Evolutionary conservation across 1,140 invertebrate genomes (phyloP).

Genomic region (Mya arenaria): DNA sequence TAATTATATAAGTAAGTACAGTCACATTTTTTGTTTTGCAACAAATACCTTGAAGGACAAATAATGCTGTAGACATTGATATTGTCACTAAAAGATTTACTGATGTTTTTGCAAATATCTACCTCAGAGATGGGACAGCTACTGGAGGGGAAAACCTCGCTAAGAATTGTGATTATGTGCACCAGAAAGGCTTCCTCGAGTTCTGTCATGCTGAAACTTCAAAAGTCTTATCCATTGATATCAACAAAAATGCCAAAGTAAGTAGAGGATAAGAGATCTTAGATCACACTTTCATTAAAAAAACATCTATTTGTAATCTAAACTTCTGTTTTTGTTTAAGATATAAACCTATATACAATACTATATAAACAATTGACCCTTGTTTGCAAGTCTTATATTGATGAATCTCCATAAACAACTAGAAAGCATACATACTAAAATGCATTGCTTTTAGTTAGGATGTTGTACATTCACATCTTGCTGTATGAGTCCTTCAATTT

Average conservation of each 20-base stretch:
- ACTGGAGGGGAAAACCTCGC: conserved; percentile 67
- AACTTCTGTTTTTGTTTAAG: not conserved
- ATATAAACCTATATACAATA: not conserved
- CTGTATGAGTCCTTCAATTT: no score
- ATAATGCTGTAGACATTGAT: not conserved
- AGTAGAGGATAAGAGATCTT: no score
- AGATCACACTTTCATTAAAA: not conserved
- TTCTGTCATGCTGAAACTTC: conserved; percentile 84
- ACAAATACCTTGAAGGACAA: not conserved
- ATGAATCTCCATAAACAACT: no score
- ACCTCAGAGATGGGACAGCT: conserved; percentile 74
- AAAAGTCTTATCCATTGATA: conserved; percentile 83
- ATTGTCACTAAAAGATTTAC: not conserved
- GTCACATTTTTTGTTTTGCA: not conserved
- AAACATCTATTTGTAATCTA: not conserved
- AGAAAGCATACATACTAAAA: no score
- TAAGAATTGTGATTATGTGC: conserved; percentile 63
- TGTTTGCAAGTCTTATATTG: not conserved
- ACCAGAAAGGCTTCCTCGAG: conserved; percentile 80
- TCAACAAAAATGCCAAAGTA: conserved; percentile 83
- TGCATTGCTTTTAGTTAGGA: no score
- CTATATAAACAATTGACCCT: not conserved
- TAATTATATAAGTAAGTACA: not conserved
- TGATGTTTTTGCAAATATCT: not conserved
- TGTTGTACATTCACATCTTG: no score